Conservation (phyloP, 2,888 invertebrate species). For the Nephrotoma flavescens region DNA sequence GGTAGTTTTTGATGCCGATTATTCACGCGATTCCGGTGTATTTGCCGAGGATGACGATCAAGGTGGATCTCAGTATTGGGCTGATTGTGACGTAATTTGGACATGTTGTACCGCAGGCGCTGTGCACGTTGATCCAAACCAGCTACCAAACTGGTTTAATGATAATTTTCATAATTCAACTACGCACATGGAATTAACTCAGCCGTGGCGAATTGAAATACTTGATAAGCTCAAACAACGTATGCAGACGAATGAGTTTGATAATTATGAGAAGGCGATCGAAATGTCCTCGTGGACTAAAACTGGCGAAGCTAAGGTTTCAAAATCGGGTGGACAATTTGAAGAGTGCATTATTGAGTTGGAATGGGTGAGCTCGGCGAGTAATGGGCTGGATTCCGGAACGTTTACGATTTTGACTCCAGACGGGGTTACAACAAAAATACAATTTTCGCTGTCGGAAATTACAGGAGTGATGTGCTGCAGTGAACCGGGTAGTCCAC, state of each 20-base stretch:
- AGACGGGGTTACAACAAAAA: constrained; percentile 60
- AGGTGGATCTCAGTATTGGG: constrained; percentile 51
- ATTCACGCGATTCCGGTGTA: constrained; percentile 54
- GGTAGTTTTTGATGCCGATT: constrained; percentile 61
- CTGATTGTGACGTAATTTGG: constrained; percentile 69
- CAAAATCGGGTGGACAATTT: constrained; percentile 37
- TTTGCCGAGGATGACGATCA: constrained; percentile 64
- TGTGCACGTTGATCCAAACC: constrained; percentile 54
- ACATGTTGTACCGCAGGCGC: constrained; percentile 68
- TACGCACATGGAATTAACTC: constrained; percentile 46
- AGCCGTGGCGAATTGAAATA: constrained; percentile 63
- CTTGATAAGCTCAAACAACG: constrained; percentile 50
- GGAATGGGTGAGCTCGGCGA: constrained; percentile 57
- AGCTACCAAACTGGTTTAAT: constrained; percentile 66
- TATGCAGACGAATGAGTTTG: constrained; percentile 37
- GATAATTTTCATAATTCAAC: constrained; percentile 34
- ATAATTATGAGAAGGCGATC: constrained; percentile 58
- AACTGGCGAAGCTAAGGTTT: constrained; percentile 61
- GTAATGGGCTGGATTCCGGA: constrained; percentile 51
- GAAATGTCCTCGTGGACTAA: constrained; percentile 80
- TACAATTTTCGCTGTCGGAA: constrained; percentile 58
- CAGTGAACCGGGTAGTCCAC: constrained; percentile 66
- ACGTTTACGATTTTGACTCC: constrained; percentile 62
- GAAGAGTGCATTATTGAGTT: constrained; percentile 68
- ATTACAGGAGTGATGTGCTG: constrained; percentile 61